Base-by-base conservation (phyloP, 2,113 vertebrate species). In the Nycticorax nycticorax region DNA sequence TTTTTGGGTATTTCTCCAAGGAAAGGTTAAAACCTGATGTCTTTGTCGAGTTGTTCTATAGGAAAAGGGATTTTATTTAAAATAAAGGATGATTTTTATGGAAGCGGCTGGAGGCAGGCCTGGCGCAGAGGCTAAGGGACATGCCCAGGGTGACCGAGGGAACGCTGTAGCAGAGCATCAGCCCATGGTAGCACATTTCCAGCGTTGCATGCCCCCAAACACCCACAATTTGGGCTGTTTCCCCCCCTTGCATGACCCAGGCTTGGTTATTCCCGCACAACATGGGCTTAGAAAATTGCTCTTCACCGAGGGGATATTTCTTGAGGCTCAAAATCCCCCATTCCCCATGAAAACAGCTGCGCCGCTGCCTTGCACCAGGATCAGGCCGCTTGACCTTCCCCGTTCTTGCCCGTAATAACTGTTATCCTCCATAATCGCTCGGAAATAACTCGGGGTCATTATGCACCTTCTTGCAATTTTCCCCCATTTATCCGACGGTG, bases 391-490 rank as follows among this genome's bases (percentile, higher is more conserved):
- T 96, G 94, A 97, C 95, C 97, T 97, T 97, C 96, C 93, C 84
- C 28, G 93, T 95, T 96, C 97, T 95, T 84, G 91, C 52, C 80
- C 9, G 3, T 96, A 92, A 97, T 97, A 92, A 89, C 94, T 53
- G 95, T 97, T 92, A 96, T 97, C 94, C 97, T 85, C 96, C 81
- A 60, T 88, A 94, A 95, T 95, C 62, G 3, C 94, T 94, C 28
- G 14, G 93, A 97, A 97, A 97, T 95, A 67, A 90, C 77, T 78
- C 23, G 14, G 53, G 56, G 79, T 92, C 95, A 41, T 93, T 74
- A 82, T 3, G 27, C 92, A 86, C 77, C 93, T 94, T 85, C 21
- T 18, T 52, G 89, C 93, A 64, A 64, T 78, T 87, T 92, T 33
- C 43, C 22, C 69, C 92, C 94, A 69, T 96, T 97, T 96, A 57